These are phyloP conservation scores for Phodopus roborovskii DNA, from an alignment of 2,113 vertebrate species.

Conservation along the genomic window DNA sequence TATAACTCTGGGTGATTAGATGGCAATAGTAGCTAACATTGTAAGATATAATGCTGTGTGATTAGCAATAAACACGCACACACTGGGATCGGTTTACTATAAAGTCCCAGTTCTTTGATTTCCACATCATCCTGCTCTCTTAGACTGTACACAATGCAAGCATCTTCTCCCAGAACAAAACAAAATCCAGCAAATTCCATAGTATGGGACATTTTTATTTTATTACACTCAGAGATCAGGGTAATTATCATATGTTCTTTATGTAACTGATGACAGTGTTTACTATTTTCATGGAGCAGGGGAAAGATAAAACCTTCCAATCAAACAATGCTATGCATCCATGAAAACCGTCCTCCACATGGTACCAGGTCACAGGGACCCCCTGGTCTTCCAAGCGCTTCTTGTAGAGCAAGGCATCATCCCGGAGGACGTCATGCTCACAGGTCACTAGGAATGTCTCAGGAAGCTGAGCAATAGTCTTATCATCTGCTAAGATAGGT, in stretches of 20 bases:
- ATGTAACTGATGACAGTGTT: conserved; percentile 84
- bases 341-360: conserved; percentile 89
- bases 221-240: no score
- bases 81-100: not conserved
- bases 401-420: conserved; percentile 88
- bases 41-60: no score
- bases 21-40: not conserved
- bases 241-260: conserved; percentile 58
- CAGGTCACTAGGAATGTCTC: conserved; percentile 83
- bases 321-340: conserved; percentile 81
- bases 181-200: not conserved
- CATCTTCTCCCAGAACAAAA: not conserved
- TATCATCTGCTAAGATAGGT: conserved; percentile 75
- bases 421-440: conserved; percentile 88
- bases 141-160: not conserved
- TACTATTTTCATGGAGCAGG: conserved; percentile 76
- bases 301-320: conserved; percentile 73
- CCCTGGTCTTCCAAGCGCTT: conserved; percentile 87
- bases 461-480: conserved; percentile 74
- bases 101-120: not conserved
- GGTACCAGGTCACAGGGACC: conserved; percentile 86
- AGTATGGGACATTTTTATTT: not conserved
- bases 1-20: no score
- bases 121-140: not conserved
- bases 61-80: not conserved